Base-by-base conservation (phyloP, 2,888 invertebrate genomes). In the Crocallis elinguaria region DNA sequence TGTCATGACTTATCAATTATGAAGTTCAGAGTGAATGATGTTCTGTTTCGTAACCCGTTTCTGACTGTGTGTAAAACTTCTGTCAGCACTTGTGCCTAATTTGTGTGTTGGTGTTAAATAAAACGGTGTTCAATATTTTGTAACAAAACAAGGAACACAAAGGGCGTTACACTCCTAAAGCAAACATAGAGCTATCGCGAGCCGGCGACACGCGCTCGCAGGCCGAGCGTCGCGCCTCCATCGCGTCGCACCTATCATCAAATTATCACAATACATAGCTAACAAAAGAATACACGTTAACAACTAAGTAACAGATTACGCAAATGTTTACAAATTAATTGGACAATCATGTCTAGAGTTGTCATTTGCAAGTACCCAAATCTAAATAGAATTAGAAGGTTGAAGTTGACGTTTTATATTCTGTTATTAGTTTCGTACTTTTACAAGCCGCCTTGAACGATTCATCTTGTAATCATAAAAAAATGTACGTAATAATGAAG, bases 101-200 rank as follows among this genome's bases (percentile, higher is more conserved):
- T 91, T 88, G 89, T 82, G 81, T 74, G 82, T 78, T 77, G 68
- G 88, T 89, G 90, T 87, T 91, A 90, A 91, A 89, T 86, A 88
- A 88, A 90, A 89, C 90, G 85, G 89, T 87, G 87, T 87, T 87
- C 88, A 88, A 90, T 90, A 89, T 91, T 89, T 90, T 89, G 89
- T 90, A 86, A 90, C 89, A 89, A 88, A 88, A 89, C 88, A 88
- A 85, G 88, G 84, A 84, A 89, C 76, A 88, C 86, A 88, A 88
- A 91, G 90, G 85, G 87, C 89, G 79, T 88, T 90, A 88, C 89
- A 84, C 90, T 87, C 88, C 70, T 62, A 73, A 76, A 63, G 84
- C 79, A 87, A 88, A 89, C 84, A 90, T 58, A 59, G 69, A 68
- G 70, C 57, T 62, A 57, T 48, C 54, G 37, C 50, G 49, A 37